phyloP scores from a whole-genome alignment of 2,888 invertebrate species.

The Hyposoter didymator region DNA sequence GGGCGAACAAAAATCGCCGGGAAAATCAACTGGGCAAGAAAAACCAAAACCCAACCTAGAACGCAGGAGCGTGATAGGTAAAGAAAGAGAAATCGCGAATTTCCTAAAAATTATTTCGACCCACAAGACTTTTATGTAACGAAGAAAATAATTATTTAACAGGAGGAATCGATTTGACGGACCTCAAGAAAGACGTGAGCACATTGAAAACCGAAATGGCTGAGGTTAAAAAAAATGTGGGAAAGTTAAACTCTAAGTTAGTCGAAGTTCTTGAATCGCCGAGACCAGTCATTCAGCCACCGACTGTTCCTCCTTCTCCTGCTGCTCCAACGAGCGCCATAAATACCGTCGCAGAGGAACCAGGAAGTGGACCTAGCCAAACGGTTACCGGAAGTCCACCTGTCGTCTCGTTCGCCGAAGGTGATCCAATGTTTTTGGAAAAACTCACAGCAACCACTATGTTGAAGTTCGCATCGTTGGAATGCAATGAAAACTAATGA shows the following conservation, averaged over 20 bases:
- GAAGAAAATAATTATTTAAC: slow-evolving; percentile 5
- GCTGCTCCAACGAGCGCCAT: neutral
- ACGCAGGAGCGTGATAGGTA: slow-evolving; percentile 62
- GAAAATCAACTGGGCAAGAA: slow-evolving; percentile 1
- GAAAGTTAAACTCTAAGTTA: slow-evolving; percentile 63
- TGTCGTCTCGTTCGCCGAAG: neutral
- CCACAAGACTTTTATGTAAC: neutral
- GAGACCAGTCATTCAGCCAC: slow-evolving; percentile 4
- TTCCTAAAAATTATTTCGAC: neutral
- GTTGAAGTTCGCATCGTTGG: too few relatives aligned
- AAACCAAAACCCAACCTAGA: slow-evolving; percentile 28
- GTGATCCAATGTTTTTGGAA: neutral
- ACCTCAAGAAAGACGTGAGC: slow-evolving; percentile 68
- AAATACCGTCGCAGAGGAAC: neutral
- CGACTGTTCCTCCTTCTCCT: neutral
- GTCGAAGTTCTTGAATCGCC: neutral
- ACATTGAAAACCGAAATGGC: slow-evolving; percentile 69
- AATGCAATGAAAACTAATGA: too few relatives aligned
- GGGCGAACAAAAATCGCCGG: slow-evolving; percentile 17
- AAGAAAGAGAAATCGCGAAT: neutral
- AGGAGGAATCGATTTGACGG: slow-evolving; percentile 68
- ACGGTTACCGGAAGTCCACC: neutral
- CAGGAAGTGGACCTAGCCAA: neutral
- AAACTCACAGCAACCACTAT: neutral
- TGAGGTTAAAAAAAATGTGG: slow-evolving; percentile 66